Evolutionary conservation across 2,113 vertebrate genomes (phyloP).

Genomic region (Cyphomyrus plagiostoma): DNA sequence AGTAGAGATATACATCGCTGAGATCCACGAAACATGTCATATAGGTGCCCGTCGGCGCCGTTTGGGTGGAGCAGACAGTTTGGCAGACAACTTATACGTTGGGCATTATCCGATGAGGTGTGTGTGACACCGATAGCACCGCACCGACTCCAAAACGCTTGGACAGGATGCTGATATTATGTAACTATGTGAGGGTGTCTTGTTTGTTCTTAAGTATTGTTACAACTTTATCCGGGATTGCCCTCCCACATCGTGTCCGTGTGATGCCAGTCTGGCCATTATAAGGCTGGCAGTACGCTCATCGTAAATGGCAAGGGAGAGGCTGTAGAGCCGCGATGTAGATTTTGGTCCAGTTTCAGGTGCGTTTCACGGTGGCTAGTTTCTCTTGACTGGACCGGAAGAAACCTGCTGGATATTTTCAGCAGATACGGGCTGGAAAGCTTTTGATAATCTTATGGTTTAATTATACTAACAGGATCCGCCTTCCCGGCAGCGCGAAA

Average conservation of each 20-base stretch:
- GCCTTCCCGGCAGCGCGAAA: not conserved
- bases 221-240: not conserved
- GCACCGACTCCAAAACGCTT: not conserved
- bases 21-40: not conserved
- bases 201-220: not conserved
- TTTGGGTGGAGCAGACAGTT: not conserved
- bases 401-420: not conserved
- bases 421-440: not conserved
- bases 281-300: not conserved
- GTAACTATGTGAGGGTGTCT: not conserved
- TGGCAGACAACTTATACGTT: not conserved
- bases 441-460: not conserved
- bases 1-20: not conserved
- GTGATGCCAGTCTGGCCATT: not conserved
- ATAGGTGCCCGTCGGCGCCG: not conserved
- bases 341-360: slow-evolving; percentile 8
- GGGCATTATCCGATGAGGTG: not conserved
- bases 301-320: not conserved
- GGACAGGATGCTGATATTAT: not conserved
- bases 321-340: not conserved
- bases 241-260: not conserved
- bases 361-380: not conserved
- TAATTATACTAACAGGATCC: not conserved
- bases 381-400: not conserved
- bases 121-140: not conserved